phyloP scores from a whole-genome alignment of 2,888 invertebrate genomes.

The Gastracanthus pulcherrimus region DNA sequence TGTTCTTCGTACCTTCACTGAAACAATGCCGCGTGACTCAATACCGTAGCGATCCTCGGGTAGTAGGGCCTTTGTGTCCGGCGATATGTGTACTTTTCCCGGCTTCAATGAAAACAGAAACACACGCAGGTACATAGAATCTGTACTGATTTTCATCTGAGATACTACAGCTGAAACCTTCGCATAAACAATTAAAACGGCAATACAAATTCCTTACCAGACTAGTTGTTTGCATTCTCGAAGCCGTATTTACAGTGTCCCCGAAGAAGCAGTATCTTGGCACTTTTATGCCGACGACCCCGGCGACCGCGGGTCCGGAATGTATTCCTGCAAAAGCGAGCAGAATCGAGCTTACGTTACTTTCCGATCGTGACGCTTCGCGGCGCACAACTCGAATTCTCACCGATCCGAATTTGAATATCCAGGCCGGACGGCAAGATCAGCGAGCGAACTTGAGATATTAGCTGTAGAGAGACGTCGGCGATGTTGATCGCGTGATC shows the following conservation, averaged over 20 bases:
- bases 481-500: slow-evolving; percentile 88
- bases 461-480: slow-evolving; percentile 87
- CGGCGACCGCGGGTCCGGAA: slow-evolving; percentile 92
- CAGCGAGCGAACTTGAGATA: slow-evolving; percentile 84
- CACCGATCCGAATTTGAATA: slow-evolving; percentile 84
- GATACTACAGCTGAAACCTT: too few relatives aligned
- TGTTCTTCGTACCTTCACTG: slow-evolving; percentile 84
- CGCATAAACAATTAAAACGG: too few relatives aligned
- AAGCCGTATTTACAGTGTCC: slow-evolving; percentile 94
- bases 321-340: slow-evolving; percentile 84
- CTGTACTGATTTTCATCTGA: too few relatives aligned
- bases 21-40: slow-evolving; percentile 85
- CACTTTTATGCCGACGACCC: slow-evolving; percentile 90
- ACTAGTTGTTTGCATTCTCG: slow-evolving; percentile 89
- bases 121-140: too few relatives aligned
- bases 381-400: slow-evolving; percentile 22
- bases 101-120: slow-evolving; percentile 78
- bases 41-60: slow-evolving; percentile 83
- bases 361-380: neutral
- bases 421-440: slow-evolving; percentile 81
- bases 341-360: neutral
- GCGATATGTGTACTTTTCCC: slow-evolving; percentile 88
- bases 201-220: too few relatives aligned
- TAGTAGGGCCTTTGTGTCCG: slow-evolving; percentile 84
- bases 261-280: slow-evolving; percentile 94